Evolutionary conservation across 2,888 invertebrate species (phyloP), one percentile per base, ranked within the genome.

Genomic region (Pheosia gnoma): DNA sequence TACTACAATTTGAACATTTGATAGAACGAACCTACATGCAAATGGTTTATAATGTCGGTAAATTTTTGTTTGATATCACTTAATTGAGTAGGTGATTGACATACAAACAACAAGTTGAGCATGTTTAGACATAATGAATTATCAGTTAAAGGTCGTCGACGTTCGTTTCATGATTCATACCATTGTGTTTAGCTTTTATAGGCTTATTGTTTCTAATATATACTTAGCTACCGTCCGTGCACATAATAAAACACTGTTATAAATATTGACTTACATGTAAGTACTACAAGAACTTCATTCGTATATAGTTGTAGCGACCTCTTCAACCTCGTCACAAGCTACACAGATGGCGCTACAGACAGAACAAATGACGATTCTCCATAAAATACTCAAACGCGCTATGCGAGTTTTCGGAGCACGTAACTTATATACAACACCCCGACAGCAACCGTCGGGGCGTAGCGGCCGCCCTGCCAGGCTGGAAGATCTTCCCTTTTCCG

Each of bases 101-200:
- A 61, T 59, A 63, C 63, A 56, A 45, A 47, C 10, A 60, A 63
- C 68, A 59, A 57, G 65, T 61, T 63, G 59, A 52, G 59, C 58
- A 38, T 58, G 54, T 66, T 67, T 61, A 64, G 54, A 10, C 11
- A 37, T 57, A 57, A 59, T 54, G 43, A 63, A 59, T 59, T 54
- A 55, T 37, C 25, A 10, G 5, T 56, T 43, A 49, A 60, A 65
- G 68, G 61, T 67, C 59, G 65, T 41, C 60, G 62, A 59, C 60
- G 63, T 61, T 8, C 47, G 59, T 61, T 57, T 62, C 58, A 52
- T 0, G 53, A 62, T 51, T 62, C 59, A 60, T 57, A 61, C 56
- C 54, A 64, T 61, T 60, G 60, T 59, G 54, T 59, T 54, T 56
- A 51, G 51, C 25, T 13, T 51, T 51, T 10, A n/a, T 4, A 5